Base-by-base conservation (phyloP, 2,113 vertebrate species). In the Sarotherodon lohbergeri region DNA sequence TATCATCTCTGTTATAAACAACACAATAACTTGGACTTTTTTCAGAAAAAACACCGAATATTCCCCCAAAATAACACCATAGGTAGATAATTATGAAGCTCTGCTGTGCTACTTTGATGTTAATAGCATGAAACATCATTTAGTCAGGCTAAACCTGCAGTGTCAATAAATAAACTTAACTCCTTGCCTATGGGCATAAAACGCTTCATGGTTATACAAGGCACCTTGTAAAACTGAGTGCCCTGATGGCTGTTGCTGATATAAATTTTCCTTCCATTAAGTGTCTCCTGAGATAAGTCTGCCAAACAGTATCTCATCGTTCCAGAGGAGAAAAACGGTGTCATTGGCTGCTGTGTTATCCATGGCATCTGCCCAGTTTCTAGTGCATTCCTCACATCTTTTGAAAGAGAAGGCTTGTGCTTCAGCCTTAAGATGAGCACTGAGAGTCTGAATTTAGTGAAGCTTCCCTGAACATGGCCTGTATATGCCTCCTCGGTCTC, bases 201-300 rank as follows among this genome's bases (percentile, higher is more conserved):
- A 86, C 46, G 13, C 71, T 34, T 52, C 4, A 80, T 52, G 81
- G 17, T 93, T 89, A 89, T 86, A 90, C 76, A 86, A 82, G 87
- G 43, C 29, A 24, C 27, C 85, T 57, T 87, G 81, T 87, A 89
- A 89, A 87, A 83, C 50, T 16, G 29, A 90, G 80, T 61, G 86
- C 50, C 29, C 83, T 61, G 84, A 73, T 89, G 89, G 84, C 82
- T 66, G n/a, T 14, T 27, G 84, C 59, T 52, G 86, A 84, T 81
- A 86, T 86, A 89, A 81, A 88, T 68, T 9, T 89, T 86, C 73
- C 86, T 32, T 89, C 88, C 88, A 91, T 89, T 86, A 86, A 81
- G 71, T 34, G 16, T 88, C 88, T 87, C 41, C 56, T 24, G 81
- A 86, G 87, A 89, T 85, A 34, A 80, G 54, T 41, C 9, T 41